Evolutionary conservation across 1,140 invertebrate species (phyloP).

Genomic region (Meloidogyne floridensis): DNA sequence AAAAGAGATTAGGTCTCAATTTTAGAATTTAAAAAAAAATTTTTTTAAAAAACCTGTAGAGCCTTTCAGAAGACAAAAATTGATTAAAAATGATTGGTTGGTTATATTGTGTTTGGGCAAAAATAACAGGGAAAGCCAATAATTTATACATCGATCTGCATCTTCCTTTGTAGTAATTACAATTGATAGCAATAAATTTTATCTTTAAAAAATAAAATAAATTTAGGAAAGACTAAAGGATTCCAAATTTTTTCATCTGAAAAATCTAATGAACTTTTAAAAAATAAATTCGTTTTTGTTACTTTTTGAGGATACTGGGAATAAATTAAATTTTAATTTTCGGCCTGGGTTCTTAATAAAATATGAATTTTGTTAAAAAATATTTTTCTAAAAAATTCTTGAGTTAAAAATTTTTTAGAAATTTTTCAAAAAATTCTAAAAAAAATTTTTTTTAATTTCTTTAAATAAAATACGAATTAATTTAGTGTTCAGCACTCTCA

Average conservation of each 20-base stretch:
- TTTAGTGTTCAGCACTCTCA: too few relatives aligned
- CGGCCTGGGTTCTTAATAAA: too few relatives aligned
- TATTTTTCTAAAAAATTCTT: too few relatives aligned
- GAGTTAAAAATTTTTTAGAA: too few relatives aligned
- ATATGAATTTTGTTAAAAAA: neutral
- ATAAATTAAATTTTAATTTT: too few relatives aligned
- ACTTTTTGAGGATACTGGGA: too few relatives aligned
- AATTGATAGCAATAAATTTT: constrained; percentile 29
- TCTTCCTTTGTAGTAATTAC: constrained; percentile 17
- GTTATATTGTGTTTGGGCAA: constrained; percentile 12
- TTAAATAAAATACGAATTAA: too few relatives aligned
- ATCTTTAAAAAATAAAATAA: neutral
- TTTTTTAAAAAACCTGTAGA: constrained; percentile 23
- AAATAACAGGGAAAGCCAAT: constrained; percentile 25
- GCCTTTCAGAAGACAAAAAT: constrained; percentile 12
- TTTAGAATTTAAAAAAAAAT: too few relatives aligned
- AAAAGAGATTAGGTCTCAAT: too few relatives aligned
- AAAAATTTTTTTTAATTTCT: too few relatives aligned
- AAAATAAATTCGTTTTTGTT: neutral
- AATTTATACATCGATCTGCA: constrained; percentile 28
- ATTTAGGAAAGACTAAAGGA: neutral
- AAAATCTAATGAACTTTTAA: neutral
- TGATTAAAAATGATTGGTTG: constrained; percentile 29
- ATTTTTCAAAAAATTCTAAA: too few relatives aligned
- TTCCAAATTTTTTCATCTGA: too few relatives aligned